A percentile compares a stretch with the other conserved stretches of the same genome.
Conservation (phyloP, 2,888 invertebrate genomes). For the Lycaena phlaeas region DNA sequence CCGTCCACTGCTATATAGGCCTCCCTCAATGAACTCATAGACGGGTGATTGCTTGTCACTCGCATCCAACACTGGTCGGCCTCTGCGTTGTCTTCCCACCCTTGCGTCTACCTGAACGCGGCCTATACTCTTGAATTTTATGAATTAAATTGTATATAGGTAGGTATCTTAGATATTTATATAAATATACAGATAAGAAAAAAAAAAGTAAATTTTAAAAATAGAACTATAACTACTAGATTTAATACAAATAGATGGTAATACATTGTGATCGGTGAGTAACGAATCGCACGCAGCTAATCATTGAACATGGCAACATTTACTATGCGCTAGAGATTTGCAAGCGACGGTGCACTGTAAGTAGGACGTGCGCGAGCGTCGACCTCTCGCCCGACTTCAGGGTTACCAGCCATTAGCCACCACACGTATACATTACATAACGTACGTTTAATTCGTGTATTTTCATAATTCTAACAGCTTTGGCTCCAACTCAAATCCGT, state of each 20-base stretch:
- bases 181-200: no score
- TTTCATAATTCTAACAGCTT: constrained; percentile 21
- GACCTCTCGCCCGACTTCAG: constrained; percentile 66
- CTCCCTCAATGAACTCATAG: no score
- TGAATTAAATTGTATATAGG: no score
- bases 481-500: constrained; percentile 34
- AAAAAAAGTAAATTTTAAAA: no score
- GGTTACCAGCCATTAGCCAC: constrained; percentile 43
- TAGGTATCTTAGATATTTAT: no score
- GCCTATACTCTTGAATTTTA: no score
- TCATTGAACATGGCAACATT: constrained; percentile 19
- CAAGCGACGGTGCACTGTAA: constrained; percentile 47
- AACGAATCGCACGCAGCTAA: constrained; percentile 20
- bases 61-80: no score
- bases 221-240: neutral
- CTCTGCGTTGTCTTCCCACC: no score
- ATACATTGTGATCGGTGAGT: no score
- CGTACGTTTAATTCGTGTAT: neutral
- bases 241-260: neutral
- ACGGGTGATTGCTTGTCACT: no score
- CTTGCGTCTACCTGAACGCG: no score
- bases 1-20: no score
- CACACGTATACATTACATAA: constrained; percentile 24
- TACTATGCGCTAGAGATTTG: constrained; percentile 48
- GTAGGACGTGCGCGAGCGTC: constrained; percentile 60